Evolutionary conservation across 2,113 vertebrate species (phyloP), one percentile per base, ranked within the genome.

Genomic region (Atractosteus spatula): DNA sequence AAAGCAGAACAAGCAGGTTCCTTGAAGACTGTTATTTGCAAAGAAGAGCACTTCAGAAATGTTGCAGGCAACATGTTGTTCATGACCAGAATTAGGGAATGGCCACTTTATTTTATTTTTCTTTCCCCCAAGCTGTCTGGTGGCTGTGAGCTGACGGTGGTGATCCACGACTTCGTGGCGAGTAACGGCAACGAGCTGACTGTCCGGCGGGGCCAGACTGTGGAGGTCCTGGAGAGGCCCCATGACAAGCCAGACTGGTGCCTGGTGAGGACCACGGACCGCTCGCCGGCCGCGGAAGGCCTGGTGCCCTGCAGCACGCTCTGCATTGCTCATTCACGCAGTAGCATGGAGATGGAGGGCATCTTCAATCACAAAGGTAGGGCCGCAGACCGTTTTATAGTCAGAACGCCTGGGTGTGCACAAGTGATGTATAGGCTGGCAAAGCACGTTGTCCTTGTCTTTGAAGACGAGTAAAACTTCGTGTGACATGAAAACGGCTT

Each of bases 311-410:
- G 97, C 3, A 90, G 94, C 56, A 95, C 93, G n/a, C 95, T 99
- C 68, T 99, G 97, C 87, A 98, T 99, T 10, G 97, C 97, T 55
- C 97, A 99, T 74, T 99, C 97, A 0, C 90, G 97, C 68, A 99
- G 97, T 5, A 98, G 96, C 74, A 98, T 99, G 96, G 97, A 99
- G 82, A 98, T 99, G 97, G 97, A 99, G 81, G 97, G 97, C 68
- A 97, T 99, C 84, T 99, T 96, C 80, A 99, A 99, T 88, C 97
- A 99, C 89, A 99, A 98, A 96, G 97, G 97, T 98, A 95, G 83
- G 92, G 44, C 14, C 57, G 2, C 47, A 7, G 47, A 51, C 29
- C 29, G 29, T 29, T 29, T 29, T 51, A 51, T 51, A 2, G 5
- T 5, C 47, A 3, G 0, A 1, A 17, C 1, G 0, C 4, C 11